phyloP scores from a whole-genome alignment of 2,113 vertebrate genomes.

The Nerophis ophidion region DNA sequence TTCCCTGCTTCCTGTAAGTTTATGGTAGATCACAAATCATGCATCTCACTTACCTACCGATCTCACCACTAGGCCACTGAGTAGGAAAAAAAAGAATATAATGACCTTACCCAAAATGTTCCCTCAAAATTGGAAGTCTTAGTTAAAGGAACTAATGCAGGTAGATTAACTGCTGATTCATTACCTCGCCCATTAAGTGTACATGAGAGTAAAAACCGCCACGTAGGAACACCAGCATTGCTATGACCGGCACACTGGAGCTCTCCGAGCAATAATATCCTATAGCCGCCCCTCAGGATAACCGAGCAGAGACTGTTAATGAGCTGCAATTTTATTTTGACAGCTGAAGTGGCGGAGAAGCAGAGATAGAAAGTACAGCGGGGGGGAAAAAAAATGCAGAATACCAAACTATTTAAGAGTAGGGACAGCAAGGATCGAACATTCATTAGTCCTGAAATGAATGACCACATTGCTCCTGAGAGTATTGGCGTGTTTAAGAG shows the following conservation, averaged over 20 bases:
- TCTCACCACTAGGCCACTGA: no score
- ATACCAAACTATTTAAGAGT: conserved; percentile 8
- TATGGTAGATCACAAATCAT: no score
- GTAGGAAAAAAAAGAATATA: no score
- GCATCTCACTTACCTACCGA: no score
- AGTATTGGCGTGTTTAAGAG: conserved; percentile 2
- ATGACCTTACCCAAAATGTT: no score
- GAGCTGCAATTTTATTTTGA: conserved; percentile 50
- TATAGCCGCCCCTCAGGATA: conserved; percentile 26
- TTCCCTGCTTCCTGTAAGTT: no score
- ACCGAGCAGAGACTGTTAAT: conserved; percentile 44
- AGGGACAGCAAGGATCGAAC: conserved; percentile 30
- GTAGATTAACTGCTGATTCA: neutral
- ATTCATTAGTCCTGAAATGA: conserved; percentile 50
- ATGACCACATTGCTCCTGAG: conserved; percentile 42
- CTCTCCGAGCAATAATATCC: conserved; percentile 44
- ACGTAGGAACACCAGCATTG: conserved; percentile 3
- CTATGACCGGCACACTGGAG: conserved; percentile 21
- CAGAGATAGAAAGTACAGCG: conserved; percentile 52
- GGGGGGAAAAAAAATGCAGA: conserved; percentile 30
- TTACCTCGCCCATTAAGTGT: neutral
- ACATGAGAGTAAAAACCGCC: neutral
- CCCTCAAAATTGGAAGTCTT: no score
- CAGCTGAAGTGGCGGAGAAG: conserved; percentile 33
- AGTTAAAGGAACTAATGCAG: no score